Base-by-base conservation (phyloP, 2,888 invertebrate species). In the Malachius bipustulatus region DNA sequence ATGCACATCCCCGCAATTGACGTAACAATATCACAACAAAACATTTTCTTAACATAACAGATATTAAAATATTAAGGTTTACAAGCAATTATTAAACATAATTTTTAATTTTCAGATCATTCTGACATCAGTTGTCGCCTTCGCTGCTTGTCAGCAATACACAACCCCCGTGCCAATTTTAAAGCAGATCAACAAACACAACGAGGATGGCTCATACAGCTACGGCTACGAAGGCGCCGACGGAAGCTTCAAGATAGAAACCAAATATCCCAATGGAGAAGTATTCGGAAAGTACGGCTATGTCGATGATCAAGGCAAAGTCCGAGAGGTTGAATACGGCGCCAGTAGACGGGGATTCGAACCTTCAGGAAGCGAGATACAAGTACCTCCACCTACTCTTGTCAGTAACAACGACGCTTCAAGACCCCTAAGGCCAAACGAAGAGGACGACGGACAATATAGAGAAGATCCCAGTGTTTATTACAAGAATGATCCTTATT, bases 231-330 rank as follows among this genome's bases (percentile, higher is more conserved):
- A 89, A 60, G 82, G 75, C 0, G 88, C 84, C 0, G 88, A 89
- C 53, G 85, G 84, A 6, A 77, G 81, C 32, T 87, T 82, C 66
- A 87, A 87, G 64, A 85, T 88, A 42, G 88, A 88, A 59, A 85
- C 87, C 1, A 88, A 87, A 60, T 82, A 82, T 50, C 70, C 82
- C 0, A 78, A 72, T 30, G 88, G 88, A 0, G 85, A 87, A 51
- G 84, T 88, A 0, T 81, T 76, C 33, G 89, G 89, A 39, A 89
- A 88, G 57, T 89, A 88, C 52, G 89, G 89, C n/a, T 89, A 87
- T 57, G 70, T 85, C 1, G 88, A 88, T 47, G 83, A 80, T 50
- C 65, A 64, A 14, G 89, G 89, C 0, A 74, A 73, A 49, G 51
- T 73, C 13, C 70, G 87, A 36, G 84, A 87, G 61, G 74, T 88